These are phyloP conservation scores for Zelostemma sp. DNA, from an alignment of 1,140 invertebrate genomes.

Conservation along the genomic window DNA sequence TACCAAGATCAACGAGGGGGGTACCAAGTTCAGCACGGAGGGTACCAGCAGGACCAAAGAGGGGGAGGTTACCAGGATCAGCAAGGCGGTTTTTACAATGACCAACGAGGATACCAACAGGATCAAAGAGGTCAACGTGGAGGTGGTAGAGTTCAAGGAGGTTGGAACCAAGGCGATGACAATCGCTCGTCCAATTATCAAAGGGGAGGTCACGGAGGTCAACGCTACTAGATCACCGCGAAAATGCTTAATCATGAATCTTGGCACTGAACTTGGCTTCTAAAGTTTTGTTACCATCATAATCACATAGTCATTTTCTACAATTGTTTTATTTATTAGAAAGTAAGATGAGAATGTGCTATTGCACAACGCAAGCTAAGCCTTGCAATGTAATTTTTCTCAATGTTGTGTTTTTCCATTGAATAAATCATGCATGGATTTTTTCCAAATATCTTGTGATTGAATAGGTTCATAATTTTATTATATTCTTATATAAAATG, in stretches of 20 bases:
- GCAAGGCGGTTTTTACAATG: slow-evolving; percentile 43
- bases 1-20: slow-evolving; percentile 20
- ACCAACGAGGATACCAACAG: slow-evolving; percentile 16
- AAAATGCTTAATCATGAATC: too few species aligned
- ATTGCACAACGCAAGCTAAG: too few species aligned
- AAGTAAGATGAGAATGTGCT: neutral
- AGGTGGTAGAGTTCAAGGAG: slow-evolving; percentile 62
- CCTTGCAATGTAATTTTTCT: too few species aligned
- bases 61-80: slow-evolving; percentile 49
- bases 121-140: slow-evolving; percentile 41
- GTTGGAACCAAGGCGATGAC: slow-evolving; percentile 61
- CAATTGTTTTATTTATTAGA: neutral
- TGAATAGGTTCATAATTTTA: too few species aligned
- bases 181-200: slow-evolving; percentile 42
- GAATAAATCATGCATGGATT: too few species aligned
- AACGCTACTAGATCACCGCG: slow-evolving; percentile 29
- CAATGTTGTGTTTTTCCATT: too few species aligned
- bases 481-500: too few species aligned
- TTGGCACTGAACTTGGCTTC: too few species aligned
- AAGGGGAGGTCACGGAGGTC: slow-evolving; percentile 48
- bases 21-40: slow-evolving; percentile 32
- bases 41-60: slow-evolving; percentile 37
- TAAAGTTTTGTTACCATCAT: too few species aligned
- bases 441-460: too few species aligned
- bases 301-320: too few species aligned